Percentiles rank a stretch among this genome's conserved stretches.
These are phyloP conservation scores for Phrynosoma platyrhinos DNA, from an alignment of 2,113 vertebrate genomes.

Conservation along the genomic window DNA sequence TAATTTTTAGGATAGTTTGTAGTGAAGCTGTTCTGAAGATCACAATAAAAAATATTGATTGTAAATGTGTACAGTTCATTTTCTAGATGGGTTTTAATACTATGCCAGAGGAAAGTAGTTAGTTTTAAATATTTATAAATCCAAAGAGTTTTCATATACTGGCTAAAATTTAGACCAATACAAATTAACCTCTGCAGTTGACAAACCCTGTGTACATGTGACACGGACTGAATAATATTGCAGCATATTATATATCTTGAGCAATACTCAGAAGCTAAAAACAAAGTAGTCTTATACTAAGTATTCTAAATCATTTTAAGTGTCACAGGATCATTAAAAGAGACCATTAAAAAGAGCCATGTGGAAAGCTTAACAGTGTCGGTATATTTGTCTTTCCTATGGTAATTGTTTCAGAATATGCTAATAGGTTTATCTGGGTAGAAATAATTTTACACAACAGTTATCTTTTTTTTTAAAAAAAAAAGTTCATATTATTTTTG, in stretches of 20 bases:
- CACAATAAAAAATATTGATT: constrained; percentile 69
- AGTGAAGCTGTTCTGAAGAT: constrained; percentile 62
- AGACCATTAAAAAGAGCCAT: constrained; percentile 12
- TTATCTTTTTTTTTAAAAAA: not conserved
- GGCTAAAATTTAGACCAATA: constrained; percentile 50
- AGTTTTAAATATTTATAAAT: constrained; percentile 50
- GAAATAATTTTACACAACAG: not conserved
- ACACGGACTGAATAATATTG: not conserved
- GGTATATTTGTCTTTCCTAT: not conserved
- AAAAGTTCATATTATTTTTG: not conserved
- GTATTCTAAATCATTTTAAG: not conserved
- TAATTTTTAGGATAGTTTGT: constrained; percentile 55
- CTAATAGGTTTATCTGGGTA: not conserved
- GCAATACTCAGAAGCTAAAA: constrained; percentile 25
- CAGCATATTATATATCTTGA: not conserved
- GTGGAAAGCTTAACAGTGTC: not conserved
- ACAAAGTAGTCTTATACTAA: not conserved
- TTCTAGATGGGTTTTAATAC: constrained; percentile 63
- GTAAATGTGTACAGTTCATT: constrained; percentile 55
- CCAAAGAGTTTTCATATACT: constrained; percentile 60
- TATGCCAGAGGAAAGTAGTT: constrained; percentile 58
- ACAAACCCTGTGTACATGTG: constrained; percentile 6
- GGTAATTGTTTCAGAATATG: not conserved
- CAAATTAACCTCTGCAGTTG: constrained; percentile 42
- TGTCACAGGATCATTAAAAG: not conserved